Conservation (phyloP, 2,113 vertebrate species). For the Bubo scandiacus region DNA sequence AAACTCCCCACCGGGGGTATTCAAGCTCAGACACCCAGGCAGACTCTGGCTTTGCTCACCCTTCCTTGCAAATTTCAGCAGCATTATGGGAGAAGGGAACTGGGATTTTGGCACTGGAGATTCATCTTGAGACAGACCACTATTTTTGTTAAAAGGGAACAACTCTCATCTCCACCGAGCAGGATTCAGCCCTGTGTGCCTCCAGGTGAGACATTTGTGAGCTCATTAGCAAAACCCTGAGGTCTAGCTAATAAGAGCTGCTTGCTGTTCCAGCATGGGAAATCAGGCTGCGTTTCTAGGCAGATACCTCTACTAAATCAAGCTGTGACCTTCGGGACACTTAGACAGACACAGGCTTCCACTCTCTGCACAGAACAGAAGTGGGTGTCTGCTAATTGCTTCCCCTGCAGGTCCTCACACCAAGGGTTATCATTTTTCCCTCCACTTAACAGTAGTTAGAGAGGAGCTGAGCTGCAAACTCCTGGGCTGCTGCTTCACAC, state of each 20-base stretch:
- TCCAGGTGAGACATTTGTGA: not conserved
- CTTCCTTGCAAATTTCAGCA: not conserved
- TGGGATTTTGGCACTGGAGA: fast-evolving
- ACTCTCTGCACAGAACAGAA: not conserved
- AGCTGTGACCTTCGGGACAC: not conserved
- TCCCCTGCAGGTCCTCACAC: not conserved
- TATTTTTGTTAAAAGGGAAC: not conserved
- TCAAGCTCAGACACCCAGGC: too few relatives aligned
- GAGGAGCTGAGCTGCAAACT: not conserved
- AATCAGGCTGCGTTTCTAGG: not conserved
- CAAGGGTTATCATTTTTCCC: not conserved
- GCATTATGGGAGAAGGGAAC: not conserved
- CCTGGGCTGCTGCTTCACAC: not conserved
- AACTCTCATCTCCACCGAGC: not conserved
- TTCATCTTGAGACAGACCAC: not conserved
- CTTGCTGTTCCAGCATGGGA: not conserved
- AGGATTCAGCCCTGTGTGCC: not conserved
- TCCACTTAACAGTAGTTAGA: not conserved
- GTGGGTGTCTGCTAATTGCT: not conserved
- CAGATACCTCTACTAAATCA: not conserved
- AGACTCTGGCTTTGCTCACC: not conserved
- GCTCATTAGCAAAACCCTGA: slow-evolving; percentile 1
- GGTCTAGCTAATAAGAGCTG: not conserved
- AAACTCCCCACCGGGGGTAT: fast-evolving
- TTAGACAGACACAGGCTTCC: not conserved